Evolutionary conservation across 2,888 invertebrate species (phyloP), one percentile per base, ranked within the genome.

Genomic region (Agapostemon virescens): DNA sequence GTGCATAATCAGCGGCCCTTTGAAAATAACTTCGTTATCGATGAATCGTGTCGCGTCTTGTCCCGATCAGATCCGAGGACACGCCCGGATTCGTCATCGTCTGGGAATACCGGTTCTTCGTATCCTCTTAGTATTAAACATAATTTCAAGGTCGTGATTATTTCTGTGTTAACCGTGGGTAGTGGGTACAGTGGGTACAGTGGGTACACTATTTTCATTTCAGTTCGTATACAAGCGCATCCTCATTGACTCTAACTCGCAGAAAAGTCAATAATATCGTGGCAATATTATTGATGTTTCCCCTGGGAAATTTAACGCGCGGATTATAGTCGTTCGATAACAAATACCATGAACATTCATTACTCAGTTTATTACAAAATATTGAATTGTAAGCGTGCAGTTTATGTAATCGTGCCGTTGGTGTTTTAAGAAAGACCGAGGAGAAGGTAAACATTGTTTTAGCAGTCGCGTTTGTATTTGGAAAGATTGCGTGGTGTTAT

Each of bases 31-130:
- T 71, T 82, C 82, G 79, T 79, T 74, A 79, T 79, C 79, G 79
- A 69, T 52, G 82, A 66, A 84, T 88, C 84, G 84, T 84, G 84
- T 85, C 84, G 83, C 84, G 79, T 71, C 74, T 80, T 55, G 68
- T 75, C 79, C 68, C 84, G 82, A 89, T 89, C 86, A 79, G 84
- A 84, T 82, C 78, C 85, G 82, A 81, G 81, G 86, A 84, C 90
- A 88, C 88, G 84, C 89, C 88, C 85, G 88, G 86, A 88, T 89
- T 89, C 88, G 86, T 89, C 89, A 88, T 89, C 88, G 80, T 84
- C 76, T 84, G 86, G 45, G 77, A 61, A 75, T 80, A 84, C 84
- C 86, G 82, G 84, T 84, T 69, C 81, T 73, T 45, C 73, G 76
- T 68, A 69, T 84, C 85, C 49, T 75, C 84, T 69, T 74, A 67